A percentile compares a stretch with the other conserved stretches of the same genome.
These are phyloP conservation scores for Alloscopus bannaensis DNA, from an alignment of 2,888 invertebrate genomes.

Conservation along the genomic window DNA sequence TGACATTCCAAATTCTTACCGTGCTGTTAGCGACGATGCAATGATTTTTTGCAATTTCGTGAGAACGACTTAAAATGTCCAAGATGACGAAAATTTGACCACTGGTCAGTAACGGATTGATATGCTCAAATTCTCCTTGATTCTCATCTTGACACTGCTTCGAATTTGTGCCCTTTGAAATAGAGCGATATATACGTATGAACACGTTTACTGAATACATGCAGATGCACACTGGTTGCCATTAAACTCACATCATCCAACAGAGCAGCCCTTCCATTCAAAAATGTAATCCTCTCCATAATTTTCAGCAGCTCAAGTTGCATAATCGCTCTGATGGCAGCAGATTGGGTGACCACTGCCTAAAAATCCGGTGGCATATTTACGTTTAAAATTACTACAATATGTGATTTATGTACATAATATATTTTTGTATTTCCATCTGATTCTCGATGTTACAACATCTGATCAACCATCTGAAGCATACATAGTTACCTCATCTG, in stretches of 20 bases:
- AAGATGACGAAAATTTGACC: slow-evolving; percentile 40
- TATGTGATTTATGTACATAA: neutral
- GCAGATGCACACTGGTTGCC: no score
- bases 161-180: no score
- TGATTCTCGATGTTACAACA: neutral
- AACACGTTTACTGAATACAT: no score
- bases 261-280: no score
- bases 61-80: slow-evolving; percentile 40
- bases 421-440: neutral
- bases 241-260: no score
- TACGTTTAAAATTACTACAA: no score
- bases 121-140: neutral
- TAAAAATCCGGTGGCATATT: no score
- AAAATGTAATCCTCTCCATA: slow-evolving; percentile 54
- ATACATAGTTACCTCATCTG: slow-evolving; percentile 36
- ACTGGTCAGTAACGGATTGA: slow-evolving; percentile 33
- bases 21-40: slow-evolving; percentile 24
- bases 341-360: slow-evolving; percentile 17
- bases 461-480: neutral
- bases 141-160: neutral
- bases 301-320: slow-evolving; percentile 62
- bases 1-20: neutral
- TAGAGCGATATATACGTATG: no score
- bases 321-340: slow-evolving; percentile 50
- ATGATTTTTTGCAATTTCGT: slow-evolving; percentile 53